Conservation (phyloP, 2,797 vertebrate species). For the Sebastes iracundus region DNA sequence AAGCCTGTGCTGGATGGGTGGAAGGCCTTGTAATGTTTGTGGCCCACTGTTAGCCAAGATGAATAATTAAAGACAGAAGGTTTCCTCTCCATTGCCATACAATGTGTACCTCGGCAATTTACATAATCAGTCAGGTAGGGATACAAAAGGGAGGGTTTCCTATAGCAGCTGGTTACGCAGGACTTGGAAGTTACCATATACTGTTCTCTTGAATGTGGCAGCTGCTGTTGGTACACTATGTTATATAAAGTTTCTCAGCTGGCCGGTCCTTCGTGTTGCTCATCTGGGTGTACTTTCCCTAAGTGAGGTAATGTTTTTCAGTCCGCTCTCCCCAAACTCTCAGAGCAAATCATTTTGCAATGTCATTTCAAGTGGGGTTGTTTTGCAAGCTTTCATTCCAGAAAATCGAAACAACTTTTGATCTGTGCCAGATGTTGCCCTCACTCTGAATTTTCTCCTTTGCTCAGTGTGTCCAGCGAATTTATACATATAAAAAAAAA, state of each 20-base stretch:
- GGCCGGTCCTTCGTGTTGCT: slow-evolving; percentile 29
- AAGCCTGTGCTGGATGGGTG: neutral
- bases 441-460: slow-evolving; percentile 12
- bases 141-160: slow-evolving; percentile 12
- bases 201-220: slow-evolving; percentile 6
- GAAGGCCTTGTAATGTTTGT: slow-evolving; percentile 16
- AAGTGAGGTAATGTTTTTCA: slow-evolving; percentile 58
- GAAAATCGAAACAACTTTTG: slow-evolving; percentile 34
- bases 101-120: slow-evolving; percentile 10
- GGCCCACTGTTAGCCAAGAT: slow-evolving; percentile 35
- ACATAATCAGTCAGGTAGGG: slow-evolving; percentile 18
- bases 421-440: slow-evolving; percentile 48
- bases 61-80: slow-evolving; percentile 58
- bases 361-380: slow-evolving; percentile 45
- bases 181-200: neutral
- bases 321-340: slow-evolving; percentile 12
- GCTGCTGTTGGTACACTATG: slow-evolving; percentile 21
- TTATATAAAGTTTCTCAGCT: slow-evolving; percentile 35
- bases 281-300: slow-evolving; percentile 52
- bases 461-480: neutral
- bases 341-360: slow-evolving; percentile 33
- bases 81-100: slow-evolving; percentile 21
- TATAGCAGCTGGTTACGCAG: neutral
- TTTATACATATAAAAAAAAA: neutral
- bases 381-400: slow-evolving; percentile 28